Evolutionary conservation across 2,113 vertebrate species (phyloP).

Genomic region (Eurypyga helias): DNA sequence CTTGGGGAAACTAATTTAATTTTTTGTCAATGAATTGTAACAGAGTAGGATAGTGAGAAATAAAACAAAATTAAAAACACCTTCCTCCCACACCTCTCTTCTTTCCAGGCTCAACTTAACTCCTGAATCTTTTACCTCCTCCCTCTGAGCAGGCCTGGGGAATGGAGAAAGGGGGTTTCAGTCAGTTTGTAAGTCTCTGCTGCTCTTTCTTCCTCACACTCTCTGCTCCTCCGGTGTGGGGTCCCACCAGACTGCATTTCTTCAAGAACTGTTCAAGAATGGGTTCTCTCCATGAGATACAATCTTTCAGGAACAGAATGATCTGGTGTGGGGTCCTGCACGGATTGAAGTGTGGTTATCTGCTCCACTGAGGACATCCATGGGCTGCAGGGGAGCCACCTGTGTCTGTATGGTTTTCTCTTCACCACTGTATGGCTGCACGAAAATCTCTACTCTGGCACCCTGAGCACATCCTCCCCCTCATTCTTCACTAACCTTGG

Average conservation of each 20-base stretch:
- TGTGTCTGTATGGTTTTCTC: background rate
- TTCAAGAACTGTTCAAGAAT: background rate
- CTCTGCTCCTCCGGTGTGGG: background rate
- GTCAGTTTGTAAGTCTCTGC: background rate
- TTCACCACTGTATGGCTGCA: too few relatives aligned
- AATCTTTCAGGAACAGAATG: background rate
- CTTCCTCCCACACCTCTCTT: background rate
- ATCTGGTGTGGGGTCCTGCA: background rate
- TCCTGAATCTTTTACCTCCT: background rate
- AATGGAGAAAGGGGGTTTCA: background rate
- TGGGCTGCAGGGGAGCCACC: background rate
- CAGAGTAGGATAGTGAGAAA: background rate
- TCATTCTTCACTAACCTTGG: background rate
- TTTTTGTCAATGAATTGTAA: background rate
- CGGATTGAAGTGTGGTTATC: too few relatives aligned
- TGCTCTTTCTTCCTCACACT: background rate
- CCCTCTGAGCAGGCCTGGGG: rapidly evolving
- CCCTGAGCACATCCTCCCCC: background rate
- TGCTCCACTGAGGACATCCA: background rate
- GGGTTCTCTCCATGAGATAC: background rate
- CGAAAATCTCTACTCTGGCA: too few relatives aligned
- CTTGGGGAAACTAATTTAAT: background rate
- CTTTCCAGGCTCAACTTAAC: background rate
- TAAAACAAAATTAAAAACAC: background rate
- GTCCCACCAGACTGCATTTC: background rate